These are phyloP conservation scores for Hydropsyche tenuis DNA, from an alignment of 1,140 invertebrate species.

Conservation along the genomic window DNA sequence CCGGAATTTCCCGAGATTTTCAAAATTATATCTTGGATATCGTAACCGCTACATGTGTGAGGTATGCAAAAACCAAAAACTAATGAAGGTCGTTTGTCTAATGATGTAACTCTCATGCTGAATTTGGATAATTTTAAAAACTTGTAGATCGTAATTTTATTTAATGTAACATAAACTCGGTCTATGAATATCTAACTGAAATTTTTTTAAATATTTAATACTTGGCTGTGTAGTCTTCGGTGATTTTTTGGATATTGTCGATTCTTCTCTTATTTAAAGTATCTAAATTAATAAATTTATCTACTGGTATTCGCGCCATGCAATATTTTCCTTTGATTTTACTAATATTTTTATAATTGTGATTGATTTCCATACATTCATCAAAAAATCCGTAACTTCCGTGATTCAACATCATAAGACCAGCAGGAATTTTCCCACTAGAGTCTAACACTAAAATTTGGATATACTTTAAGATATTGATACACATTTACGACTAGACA, in stretches of 20 bases:
- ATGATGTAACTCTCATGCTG: background rate
- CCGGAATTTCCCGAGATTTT: background rate
- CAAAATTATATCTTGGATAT: background rate
- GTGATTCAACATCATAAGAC: background rate
- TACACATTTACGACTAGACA: too few species aligned
- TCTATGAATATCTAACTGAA: too few species aligned
- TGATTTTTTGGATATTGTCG: too few species aligned
- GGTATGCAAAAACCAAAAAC: slow-evolving; percentile 10
- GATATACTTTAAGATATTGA: background rate
- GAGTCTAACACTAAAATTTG: slow-evolving; percentile 14
- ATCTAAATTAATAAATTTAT: too few species aligned
- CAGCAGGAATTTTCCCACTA: slow-evolving; percentile 1
- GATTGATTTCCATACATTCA: slow-evolving; percentile 1
- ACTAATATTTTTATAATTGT: background rate
- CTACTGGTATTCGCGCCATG: background rate
- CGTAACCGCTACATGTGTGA: background rate
- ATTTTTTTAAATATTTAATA: too few species aligned
- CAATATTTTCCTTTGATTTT: slow-evolving; percentile 27
- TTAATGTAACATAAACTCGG: too few species aligned
- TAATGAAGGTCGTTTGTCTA: background rate
- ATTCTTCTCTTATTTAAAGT: too few species aligned
- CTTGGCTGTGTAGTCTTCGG: too few species aligned
- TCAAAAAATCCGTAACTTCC: slow-evolving; percentile 11
- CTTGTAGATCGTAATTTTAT: too few species aligned
- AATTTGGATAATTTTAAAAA: too few species aligned